Conservation (phyloP, 2,113 vertebrate species). For the Chloroceryle aenea region DNA sequence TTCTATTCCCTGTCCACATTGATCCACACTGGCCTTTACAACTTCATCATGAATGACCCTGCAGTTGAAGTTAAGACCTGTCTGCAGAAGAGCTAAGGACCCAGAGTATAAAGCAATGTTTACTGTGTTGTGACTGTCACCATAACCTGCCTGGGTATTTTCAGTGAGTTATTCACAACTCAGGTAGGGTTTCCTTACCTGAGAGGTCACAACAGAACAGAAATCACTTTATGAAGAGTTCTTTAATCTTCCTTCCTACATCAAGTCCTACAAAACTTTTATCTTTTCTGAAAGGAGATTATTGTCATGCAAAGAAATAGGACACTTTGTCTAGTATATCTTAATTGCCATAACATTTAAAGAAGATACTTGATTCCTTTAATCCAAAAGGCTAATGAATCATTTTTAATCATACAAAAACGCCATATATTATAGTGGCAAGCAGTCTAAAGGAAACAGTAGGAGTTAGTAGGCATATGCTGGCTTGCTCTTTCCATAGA, state of each 20-base stretch:
- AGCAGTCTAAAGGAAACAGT: neutral
- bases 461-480: conserved; percentile 53
- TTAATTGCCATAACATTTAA: conserved; percentile 75
- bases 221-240: neutral
- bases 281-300: neutral
- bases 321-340: conserved; percentile 7
- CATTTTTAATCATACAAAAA: conserved; percentile 72
- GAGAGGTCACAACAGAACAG: neutral
- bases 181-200: neutral
- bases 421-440: neutral
- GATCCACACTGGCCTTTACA: conserved; percentile 27
- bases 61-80: neutral
- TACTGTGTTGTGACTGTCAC: neutral
- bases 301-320: neutral
- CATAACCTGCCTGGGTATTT: fast-evolving
- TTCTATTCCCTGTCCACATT: neutral
- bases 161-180: neutral
- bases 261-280: conserved; percentile 11
- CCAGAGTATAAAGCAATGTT: neutral
- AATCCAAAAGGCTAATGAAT: conserved; percentile 62
- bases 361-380: conserved; percentile 44
- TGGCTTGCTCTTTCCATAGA: neutral
- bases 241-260: neutral
- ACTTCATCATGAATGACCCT: neutral
- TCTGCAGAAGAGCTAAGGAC: neutral